Conservation (phyloP, 1,140 invertebrate species). For the Proales similis region DNA sequence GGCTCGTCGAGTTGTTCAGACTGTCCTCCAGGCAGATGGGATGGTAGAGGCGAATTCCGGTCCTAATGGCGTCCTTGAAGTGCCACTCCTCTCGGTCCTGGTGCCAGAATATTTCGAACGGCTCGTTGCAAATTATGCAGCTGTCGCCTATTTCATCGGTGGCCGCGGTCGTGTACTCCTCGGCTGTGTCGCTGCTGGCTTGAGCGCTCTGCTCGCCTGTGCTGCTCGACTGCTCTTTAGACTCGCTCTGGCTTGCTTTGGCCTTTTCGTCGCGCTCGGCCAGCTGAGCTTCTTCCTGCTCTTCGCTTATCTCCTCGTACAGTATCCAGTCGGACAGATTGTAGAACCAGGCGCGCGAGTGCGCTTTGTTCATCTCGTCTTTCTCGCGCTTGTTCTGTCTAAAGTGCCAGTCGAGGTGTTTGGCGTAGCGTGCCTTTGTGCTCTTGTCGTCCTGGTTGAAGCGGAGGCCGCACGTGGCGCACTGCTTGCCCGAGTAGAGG, state of each 20-base stretch:
- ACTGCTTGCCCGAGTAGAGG: conserved; percentile 29
- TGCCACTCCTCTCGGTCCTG: conserved; percentile 95
- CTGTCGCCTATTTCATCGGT: conserved; percentile 30
- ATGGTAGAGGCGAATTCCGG: conserved; percentile 60
- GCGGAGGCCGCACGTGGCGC: conserved; percentile 24
- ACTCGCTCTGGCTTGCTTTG: background rate
- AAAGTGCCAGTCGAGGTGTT: conserved; percentile 37
- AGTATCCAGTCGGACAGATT: conserved; percentile 24
- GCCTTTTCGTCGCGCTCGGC: background rate
- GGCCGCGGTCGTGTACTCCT: background rate
- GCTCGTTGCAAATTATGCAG: conserved; percentile 81
- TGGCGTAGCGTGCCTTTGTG: conserved; percentile 5
- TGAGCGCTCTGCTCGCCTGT: background rate
- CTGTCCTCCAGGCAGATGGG: conserved; percentile 40
- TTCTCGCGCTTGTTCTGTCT: conserved; percentile 36
- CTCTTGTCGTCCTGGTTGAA: conserved; percentile 5
- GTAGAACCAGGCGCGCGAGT: conserved; percentile 20
- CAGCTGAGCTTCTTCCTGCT: conserved; percentile 6
- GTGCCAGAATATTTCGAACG: conserved; percentile 84
- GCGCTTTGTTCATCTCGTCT: conserved; percentile 13
- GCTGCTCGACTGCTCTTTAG: background rate
- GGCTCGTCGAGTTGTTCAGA: background rate
- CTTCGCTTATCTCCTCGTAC: conserved; percentile 35
- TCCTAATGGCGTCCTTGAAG: conserved; percentile 68
- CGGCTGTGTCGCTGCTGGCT: background rate